Percentiles rank a stretch among this genome's conserved stretches.
Conservation (phyloP, 1,140 invertebrate species). For the Tribolium madens region DNA sequence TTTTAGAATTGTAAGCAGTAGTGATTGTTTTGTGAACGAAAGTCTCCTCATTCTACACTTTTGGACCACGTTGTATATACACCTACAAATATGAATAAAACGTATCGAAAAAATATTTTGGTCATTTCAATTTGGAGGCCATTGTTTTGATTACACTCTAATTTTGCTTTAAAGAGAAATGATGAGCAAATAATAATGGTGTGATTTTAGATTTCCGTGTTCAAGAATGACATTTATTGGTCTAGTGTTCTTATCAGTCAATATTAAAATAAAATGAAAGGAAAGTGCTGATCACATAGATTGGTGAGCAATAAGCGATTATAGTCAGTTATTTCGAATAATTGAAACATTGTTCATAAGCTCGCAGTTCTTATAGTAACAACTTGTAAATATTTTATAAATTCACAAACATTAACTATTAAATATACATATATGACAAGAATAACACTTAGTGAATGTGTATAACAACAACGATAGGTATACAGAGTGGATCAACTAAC, state of each 20-base stretch:
- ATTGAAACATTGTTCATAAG: slow-evolving; percentile 11
- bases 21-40: background rate
- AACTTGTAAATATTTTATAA: slow-evolving; percentile 24
- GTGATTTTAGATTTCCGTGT: background rate
- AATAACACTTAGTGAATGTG: slow-evolving; percentile 25
- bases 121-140: background rate
- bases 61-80: slow-evolving; percentile 20
- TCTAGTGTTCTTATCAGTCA: background rate
- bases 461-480: slow-evolving; percentile 18
- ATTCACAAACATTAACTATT: slow-evolving; percentile 4
- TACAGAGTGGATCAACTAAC: background rate
- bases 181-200: background rate
- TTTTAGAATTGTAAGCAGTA: background rate
- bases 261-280: background rate
- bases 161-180: background rate
- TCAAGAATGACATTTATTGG: background rate
- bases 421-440: background rate
- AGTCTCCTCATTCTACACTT: background rate
- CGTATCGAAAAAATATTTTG: slow-evolving; percentile 16
- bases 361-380: background rate
- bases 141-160: background rate
- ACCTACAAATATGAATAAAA: background rate
- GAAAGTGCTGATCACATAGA: background rate
- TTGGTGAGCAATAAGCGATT: background rate
- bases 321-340: background rate